These are phyloP conservation scores for Diplodus puntazzo DNA, from an alignment of 2,797 vertebrate genomes.

Conservation along the genomic window DNA sequence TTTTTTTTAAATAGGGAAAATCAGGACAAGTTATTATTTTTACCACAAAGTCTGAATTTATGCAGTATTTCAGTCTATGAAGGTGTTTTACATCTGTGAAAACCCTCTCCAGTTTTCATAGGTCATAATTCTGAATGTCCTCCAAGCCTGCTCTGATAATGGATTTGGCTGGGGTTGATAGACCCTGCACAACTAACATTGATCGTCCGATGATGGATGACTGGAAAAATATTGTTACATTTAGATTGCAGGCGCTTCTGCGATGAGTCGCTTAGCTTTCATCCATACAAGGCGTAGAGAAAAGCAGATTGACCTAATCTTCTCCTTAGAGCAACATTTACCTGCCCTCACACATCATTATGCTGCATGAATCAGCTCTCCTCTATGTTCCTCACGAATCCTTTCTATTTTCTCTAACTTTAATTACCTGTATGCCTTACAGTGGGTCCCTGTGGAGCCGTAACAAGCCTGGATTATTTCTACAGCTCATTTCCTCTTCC, in stretches of 20 bases:
- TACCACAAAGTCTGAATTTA: too few species aligned
- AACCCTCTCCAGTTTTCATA: neutral
- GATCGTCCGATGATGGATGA: neutral
- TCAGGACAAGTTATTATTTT: neutral
- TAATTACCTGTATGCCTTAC: slow-evolving; percentile 12
- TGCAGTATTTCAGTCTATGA: neutral
- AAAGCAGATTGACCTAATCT: slow-evolving; percentile 17
- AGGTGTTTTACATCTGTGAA: neutral
- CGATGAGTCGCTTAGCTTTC: slow-evolving; percentile 5
- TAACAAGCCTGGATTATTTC: slow-evolving; percentile 18
- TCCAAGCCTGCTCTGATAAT: slow-evolving; percentile 25
- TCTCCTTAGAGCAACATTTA: slow-evolving; percentile 15
- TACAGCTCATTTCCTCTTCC: neutral
- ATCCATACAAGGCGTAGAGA: slow-evolving; percentile 12
- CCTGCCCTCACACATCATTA: slow-evolving; percentile 35
- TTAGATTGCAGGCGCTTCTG: neutral
- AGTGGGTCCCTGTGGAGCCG: slow-evolving; percentile 15
- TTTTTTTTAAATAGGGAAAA: neutral
- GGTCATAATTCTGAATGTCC: neutral
- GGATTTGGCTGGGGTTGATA: slow-evolving; percentile 12
- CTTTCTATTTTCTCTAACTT: slow-evolving; percentile 17
- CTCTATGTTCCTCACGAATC: slow-evolving; percentile 7
- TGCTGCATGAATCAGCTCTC: slow-evolving; percentile 11
- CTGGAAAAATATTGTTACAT: neutral
- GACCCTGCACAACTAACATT: slow-evolving; percentile 3